phyloP scores from a whole-genome alignment of 2,113 vertebrate genomes.

The Pygoscelis adeliae region DNA sequence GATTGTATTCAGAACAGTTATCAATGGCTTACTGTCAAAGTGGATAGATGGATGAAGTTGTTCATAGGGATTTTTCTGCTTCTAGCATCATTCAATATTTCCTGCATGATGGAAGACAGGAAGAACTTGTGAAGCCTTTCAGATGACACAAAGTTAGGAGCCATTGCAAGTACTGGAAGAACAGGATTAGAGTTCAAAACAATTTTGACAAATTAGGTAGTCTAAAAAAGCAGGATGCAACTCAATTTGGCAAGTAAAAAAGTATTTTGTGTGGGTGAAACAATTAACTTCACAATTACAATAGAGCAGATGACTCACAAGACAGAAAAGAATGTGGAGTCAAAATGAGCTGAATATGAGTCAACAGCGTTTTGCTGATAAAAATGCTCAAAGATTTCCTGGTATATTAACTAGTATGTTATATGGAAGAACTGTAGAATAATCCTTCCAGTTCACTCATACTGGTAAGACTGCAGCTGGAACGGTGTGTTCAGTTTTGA shows the following conservation, averaged over 20 bases:
- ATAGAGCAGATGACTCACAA: slow-evolving; percentile 34
- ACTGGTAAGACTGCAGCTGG: neutral
- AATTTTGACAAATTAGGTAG: neutral
- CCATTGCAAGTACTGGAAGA: neutral
- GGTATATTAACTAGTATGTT: neutral
- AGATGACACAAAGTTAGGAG: neutral
- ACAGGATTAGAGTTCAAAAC: neutral
- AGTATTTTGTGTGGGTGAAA: neutral
- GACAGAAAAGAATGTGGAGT: neutral
- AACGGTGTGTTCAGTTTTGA: fast-evolving
- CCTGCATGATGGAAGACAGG: neutral
- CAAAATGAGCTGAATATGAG: neutral
- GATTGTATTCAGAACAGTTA: slow-evolving; percentile 14
- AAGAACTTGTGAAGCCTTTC: neutral
- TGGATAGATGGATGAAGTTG: neutral
- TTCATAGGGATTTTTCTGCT: neutral
- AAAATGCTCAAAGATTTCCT: neutral
- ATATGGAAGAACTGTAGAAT: neutral
- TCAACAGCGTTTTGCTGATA: neutral
- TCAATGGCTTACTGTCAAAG: slow-evolving; percentile 13
- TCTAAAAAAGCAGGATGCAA: neutral
- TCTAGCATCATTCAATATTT: neutral
- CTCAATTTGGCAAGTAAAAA: neutral
- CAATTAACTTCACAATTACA: slow-evolving; percentile 40
- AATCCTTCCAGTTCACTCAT: neutral